Evolutionary conservation across 2,113 vertebrate species (phyloP).

Genomic region (Xiphophorus hellerii): DNA sequence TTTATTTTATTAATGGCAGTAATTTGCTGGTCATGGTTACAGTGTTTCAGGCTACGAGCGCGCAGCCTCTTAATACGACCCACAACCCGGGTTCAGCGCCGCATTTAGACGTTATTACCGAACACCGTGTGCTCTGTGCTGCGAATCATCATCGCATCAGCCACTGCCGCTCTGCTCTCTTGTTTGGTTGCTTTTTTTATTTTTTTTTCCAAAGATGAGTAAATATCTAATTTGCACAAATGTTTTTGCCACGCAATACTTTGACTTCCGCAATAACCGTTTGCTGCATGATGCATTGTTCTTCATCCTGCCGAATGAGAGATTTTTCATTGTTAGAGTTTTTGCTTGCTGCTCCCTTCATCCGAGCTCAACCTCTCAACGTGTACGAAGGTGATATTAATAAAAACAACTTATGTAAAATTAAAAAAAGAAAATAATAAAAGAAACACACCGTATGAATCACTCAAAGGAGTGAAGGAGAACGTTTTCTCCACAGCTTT

Average conservation of each 20-base stretch:
- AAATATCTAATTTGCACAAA: constrained; percentile 61
- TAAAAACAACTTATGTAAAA: constrained; percentile 47
- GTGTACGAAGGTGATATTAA: constrained; percentile 40
- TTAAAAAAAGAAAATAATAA: constrained; percentile 33
- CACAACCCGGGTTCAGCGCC: constrained; percentile 6
- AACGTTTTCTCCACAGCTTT: constrained; percentile 16
- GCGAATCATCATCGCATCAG: constrained; percentile 38
- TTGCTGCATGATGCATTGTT: constrained; percentile 48
- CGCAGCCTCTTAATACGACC: constrained; percentile 6
- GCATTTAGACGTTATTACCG: constrained; percentile 34
- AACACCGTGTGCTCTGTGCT: constrained; percentile 42
- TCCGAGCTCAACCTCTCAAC: constrained; percentile 15
- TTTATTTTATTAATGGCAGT: constrained; percentile 51
- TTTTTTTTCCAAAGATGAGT: constrained; percentile 47
- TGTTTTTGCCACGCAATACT: constrained; percentile 44
- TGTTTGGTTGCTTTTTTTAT: neutral
- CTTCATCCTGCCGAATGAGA: constrained; percentile 23
- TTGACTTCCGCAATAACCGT: constrained; percentile 51
- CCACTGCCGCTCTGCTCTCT: constrained; percentile 6
- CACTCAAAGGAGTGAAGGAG: constrained; percentile 5
- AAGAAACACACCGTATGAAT: constrained; percentile 31
- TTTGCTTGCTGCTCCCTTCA: constrained; percentile 1
- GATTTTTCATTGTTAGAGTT: constrained; percentile 39
- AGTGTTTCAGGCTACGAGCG: constrained; percentile 26
- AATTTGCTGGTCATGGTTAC: constrained; percentile 40